Conservation (phyloP, 2,888 invertebrate genomes). For the Gonocerus acuteangulatus region DNA sequence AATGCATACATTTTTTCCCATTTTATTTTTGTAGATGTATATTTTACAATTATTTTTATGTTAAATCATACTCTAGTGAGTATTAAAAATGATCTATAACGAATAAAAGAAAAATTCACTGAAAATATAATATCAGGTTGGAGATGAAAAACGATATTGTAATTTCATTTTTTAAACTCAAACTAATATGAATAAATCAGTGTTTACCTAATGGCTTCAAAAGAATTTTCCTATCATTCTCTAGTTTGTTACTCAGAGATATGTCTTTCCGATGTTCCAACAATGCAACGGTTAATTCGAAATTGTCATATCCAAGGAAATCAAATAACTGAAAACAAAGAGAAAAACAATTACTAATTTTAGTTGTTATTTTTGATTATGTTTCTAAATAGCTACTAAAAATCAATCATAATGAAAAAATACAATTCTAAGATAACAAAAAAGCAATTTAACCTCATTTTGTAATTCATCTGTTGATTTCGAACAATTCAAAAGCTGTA, state of each 20-base stretch:
- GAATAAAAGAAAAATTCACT: no score
- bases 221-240: constrained; percentile 40
- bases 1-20: neutral
- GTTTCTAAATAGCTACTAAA: no score
- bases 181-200: no score
- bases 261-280: constrained; percentile 57
- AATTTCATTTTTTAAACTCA: no score
- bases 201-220: constrained; percentile 28
- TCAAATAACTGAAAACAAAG: constrained; percentile 67
- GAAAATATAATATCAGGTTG: no score
- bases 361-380: no score
- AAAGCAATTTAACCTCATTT: constrained; percentile 50
- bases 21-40: neutral
- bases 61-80: no score
- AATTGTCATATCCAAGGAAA: constrained; percentile 74
- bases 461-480: constrained; percentile 62
- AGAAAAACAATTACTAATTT: no score
- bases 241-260: constrained; percentile 39
- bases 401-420: constrained; percentile 1
- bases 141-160: no score
- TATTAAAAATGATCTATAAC: no score
- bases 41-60: no score
- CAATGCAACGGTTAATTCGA: constrained; percentile 64
- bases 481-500: constrained; percentile 54
- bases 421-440: neutral